These are phyloP conservation scores for Zonitis immaculata DNA, from an alignment of 2,888 invertebrate genomes.

Conservation along the genomic window DNA sequence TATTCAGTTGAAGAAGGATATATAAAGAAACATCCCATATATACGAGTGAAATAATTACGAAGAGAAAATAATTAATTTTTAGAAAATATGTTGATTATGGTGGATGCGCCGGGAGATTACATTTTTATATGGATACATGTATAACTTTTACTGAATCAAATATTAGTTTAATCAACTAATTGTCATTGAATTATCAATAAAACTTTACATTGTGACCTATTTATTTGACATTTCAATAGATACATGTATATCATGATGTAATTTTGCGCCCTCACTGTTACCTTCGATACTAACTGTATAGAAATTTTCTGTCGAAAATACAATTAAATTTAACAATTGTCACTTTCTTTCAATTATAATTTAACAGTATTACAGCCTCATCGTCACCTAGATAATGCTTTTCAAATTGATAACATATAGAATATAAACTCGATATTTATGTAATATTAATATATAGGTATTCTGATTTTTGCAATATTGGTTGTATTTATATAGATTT, in stretches of 20 bases:
- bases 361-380: no score
- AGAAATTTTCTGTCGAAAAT: not conserved
- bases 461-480: not conserved
- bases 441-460: no score
- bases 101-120: constrained; percentile 15
- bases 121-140: not conserved
- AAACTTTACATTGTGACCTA: constrained; percentile 3
- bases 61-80: no score
- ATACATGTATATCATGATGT: constrained; percentile 1
- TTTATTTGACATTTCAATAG: constrained; percentile 7
- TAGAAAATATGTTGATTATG: no score
- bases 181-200: constrained; percentile 7
- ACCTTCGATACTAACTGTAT: not conserved
- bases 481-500: not conserved
- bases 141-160: not conserved
- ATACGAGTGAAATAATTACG: no score
- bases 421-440: no score
- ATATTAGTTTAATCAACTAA: constrained; percentile 8
- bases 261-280: not conserved
- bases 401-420: no score
- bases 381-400: no score
- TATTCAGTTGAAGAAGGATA: no score
- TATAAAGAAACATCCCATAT: no score
- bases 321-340: no score
- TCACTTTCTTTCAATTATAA: no score